Evolutionary conservation across 1,140 invertebrate species (phyloP).

Genomic region (Drosophila rufa): DNA sequence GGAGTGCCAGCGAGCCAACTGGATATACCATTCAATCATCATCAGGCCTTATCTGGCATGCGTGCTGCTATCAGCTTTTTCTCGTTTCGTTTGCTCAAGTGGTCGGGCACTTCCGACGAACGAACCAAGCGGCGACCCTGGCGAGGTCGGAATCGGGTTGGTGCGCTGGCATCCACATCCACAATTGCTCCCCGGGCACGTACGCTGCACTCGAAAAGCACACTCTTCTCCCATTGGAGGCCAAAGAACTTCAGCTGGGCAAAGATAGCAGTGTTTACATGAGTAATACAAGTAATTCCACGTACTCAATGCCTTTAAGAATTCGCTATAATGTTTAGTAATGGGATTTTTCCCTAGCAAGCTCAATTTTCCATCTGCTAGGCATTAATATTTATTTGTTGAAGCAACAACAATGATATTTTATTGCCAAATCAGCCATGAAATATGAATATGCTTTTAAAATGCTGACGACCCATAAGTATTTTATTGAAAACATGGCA

Average conservation of each 20-base stretch:
- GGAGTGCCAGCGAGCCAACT: constrained; percentile 18
- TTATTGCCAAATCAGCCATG: constrained; percentile 19
- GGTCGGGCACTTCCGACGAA: constrained; percentile 49
- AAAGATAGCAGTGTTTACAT: constrained; percentile 16
- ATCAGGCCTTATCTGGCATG: constrained; percentile 55
- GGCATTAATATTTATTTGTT: neutral
- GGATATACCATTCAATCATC: constrained; percentile 56
- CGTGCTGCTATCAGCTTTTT: constrained; percentile 50
- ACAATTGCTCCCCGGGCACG: constrained; percentile 21
- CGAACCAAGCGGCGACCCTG: constrained; percentile 22
- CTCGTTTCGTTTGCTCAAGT: constrained; percentile 63
- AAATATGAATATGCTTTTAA: constrained; percentile 18
- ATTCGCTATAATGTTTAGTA: neutral
- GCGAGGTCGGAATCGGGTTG: constrained; percentile 55
- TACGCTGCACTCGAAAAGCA: constrained; percentile 26
- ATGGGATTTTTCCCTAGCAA: neutral
- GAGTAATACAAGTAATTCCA: neutral
- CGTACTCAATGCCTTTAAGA: neutral
- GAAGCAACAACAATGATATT: neutral
- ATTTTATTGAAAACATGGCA: neutral
- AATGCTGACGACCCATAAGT: neutral
- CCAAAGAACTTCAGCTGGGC: constrained; percentile 1
- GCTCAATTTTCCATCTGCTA: constrained; percentile 1
- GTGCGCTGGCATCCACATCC: constrained; percentile 51
- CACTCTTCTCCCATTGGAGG: neutral